These are phyloP conservation scores for Iguana delicatissima DNA, from an alignment of 2,797 vertebrate genomes.

Conservation along the genomic window DNA sequence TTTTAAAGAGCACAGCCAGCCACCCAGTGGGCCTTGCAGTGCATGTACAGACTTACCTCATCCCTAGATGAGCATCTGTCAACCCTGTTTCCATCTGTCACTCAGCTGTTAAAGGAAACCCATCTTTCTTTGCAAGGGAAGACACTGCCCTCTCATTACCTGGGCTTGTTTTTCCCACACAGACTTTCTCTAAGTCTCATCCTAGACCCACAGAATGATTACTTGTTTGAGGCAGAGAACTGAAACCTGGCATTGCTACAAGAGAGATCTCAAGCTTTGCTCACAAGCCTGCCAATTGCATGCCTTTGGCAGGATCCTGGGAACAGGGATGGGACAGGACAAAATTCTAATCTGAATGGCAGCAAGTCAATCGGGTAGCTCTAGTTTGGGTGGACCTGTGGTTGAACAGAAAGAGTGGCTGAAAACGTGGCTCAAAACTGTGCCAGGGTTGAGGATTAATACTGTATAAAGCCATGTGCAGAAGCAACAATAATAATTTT, in stretches of 20 bases:
- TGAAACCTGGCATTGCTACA: background rate
- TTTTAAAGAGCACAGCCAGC: background rate
- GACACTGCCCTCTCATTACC: background rate
- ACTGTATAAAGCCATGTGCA: fast-evolving
- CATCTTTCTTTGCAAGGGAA: background rate
- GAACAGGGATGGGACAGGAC: background rate
- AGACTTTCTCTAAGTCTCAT: background rate
- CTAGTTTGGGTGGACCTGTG: background rate
- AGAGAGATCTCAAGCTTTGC: background rate
- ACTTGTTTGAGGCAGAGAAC: background rate
- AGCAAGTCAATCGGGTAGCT: background rate
- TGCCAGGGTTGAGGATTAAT: background rate
- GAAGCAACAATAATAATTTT: background rate
- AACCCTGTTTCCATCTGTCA: background rate
- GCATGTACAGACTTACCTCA: background rate
- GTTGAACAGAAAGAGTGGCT: background rate
- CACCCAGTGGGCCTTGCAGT: background rate
- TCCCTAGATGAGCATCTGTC: background rate
- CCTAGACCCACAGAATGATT: background rate
- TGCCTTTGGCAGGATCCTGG: background rate
- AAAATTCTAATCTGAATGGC: background rate
- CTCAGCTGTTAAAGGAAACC: background rate
- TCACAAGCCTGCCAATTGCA: background rate
- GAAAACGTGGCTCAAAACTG: background rate
- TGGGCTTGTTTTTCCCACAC: background rate